These are phyloP conservation scores for Callosobruchus maculatus DNA, from an alignment of 2,888 invertebrate species.

Conservation along the genomic window DNA sequence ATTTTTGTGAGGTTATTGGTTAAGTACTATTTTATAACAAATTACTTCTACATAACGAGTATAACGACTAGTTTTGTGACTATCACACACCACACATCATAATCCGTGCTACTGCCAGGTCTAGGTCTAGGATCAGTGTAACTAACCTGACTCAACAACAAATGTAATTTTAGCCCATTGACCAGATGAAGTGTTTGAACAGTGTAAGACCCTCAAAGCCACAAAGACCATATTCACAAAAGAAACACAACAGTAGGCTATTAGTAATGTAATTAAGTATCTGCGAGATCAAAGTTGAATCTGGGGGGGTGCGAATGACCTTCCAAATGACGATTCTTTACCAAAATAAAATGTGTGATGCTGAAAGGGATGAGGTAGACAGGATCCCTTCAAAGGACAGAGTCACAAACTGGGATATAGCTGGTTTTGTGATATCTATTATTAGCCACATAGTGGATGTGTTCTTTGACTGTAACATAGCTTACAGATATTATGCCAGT, in stretches of 20 bases:
- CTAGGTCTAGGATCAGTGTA: neutral
- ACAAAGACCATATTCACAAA: neutral
- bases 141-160: neutral
- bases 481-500: slow-evolving; percentile 58
- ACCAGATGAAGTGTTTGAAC: neutral
- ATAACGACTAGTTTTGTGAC: neutral
- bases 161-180: neutral
- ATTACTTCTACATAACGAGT: too few relatives aligned
- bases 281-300: neutral
- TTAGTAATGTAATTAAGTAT: neutral
- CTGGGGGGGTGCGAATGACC: neutral
- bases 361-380: slow-evolving; percentile 57
- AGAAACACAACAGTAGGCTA: neutral
- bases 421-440: slow-evolving; percentile 64
- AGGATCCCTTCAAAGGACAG: slow-evolving; percentile 58
- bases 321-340: slow-evolving; percentile 35
- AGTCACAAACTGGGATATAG: slow-evolving; percentile 60
- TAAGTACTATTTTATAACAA: neutral
- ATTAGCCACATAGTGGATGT: slow-evolving; percentile 67
- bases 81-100: neutral
- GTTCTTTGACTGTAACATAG: slow-evolving; percentile 66
- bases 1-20: neutral
- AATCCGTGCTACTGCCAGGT: neutral
- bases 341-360: slow-evolving; percentile 41
- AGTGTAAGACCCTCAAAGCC: neutral